phyloP scores from a whole-genome alignment of 2,797 vertebrate species.

The Epinephelus malabaricus region DNA sequence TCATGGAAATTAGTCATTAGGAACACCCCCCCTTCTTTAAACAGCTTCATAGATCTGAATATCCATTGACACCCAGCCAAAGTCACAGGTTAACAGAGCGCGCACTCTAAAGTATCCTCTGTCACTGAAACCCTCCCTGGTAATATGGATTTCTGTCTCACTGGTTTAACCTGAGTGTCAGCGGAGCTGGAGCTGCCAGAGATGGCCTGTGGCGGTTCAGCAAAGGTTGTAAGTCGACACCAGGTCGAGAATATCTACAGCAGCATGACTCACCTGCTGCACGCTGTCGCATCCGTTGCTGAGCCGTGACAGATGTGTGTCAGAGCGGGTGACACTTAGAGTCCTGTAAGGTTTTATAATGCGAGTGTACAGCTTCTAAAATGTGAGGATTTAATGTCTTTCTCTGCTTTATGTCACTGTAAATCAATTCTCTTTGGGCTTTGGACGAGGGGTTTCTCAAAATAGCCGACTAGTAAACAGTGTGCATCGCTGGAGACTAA shows the following conservation, averaged over 20 bases:
- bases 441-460: too few species aligned
- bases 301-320: not conserved
- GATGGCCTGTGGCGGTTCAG: not conserved
- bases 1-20: too few species aligned
- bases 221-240: slow-evolving; percentile 39
- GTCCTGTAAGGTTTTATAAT: too few species aligned
- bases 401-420: not conserved
- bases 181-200: not conserved
- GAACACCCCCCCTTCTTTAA: not conserved
- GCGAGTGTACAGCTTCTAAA: too few species aligned
- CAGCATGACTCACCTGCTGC: slow-evolving; percentile 15
- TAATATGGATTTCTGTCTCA: slow-evolving; percentile 8
- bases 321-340: not conserved
- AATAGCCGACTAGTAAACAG: too few species aligned
- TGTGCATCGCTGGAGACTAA: too few species aligned
- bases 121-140: not conserved
- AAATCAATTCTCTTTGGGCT: not conserved
- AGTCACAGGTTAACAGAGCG: slow-evolving; percentile 18
- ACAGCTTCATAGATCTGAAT: not conserved
- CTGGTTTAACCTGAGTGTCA: slow-evolving; percentile 4
- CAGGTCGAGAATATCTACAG: slow-evolving; percentile 8
- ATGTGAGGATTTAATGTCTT: not conserved
- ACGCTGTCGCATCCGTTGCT: not conserved
- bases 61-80: not conserved
- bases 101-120: not conserved